phyloP scores from a whole-genome alignment of 2,888 invertebrate genomes.

The Volucella zonaria region DNA sequence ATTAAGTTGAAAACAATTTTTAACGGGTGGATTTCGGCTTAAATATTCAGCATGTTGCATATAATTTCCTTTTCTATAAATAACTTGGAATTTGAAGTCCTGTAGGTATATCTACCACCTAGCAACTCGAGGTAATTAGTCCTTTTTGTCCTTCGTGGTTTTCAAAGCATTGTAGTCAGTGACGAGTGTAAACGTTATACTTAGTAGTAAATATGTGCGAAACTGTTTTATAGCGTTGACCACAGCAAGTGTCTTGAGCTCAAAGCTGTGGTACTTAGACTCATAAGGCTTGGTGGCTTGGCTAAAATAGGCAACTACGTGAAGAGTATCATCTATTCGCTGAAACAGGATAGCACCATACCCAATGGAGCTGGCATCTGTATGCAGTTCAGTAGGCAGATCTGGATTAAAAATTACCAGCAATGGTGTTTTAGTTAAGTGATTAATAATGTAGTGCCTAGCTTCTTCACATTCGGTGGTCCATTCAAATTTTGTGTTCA shows the following conservation, averaged over 20 bases:
- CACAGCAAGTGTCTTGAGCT: slow-evolving; percentile 22
- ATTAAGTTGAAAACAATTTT: background rate
- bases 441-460: no score
- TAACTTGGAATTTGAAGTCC: background rate
- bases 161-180: slow-evolving; percentile 44
- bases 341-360: slow-evolving; percentile 25
- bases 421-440: no score
- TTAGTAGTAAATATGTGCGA: slow-evolving; percentile 31
- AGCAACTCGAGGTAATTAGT: background rate
- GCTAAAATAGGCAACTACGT: slow-evolving; percentile 29
- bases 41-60: slow-evolving; percentile 18
- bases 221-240: slow-evolving; percentile 18
- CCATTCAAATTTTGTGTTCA: slow-evolving; percentile 11
- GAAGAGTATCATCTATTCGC: slow-evolving; percentile 1
- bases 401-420: no score
- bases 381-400: no score
- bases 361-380: slow-evolving; percentile 20
- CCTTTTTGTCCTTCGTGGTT: slow-evolving; percentile 25
- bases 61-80: background rate
- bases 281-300: background rate
- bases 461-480: background rate
- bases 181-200: slow-evolving; percentile 17
- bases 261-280: slow-evolving; percentile 35
- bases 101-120: background rate
- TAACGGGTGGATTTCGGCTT: background rate